phyloP scores from a whole-genome alignment of 2,888 invertebrate species.

The Phaedon cochleariae region DNA sequence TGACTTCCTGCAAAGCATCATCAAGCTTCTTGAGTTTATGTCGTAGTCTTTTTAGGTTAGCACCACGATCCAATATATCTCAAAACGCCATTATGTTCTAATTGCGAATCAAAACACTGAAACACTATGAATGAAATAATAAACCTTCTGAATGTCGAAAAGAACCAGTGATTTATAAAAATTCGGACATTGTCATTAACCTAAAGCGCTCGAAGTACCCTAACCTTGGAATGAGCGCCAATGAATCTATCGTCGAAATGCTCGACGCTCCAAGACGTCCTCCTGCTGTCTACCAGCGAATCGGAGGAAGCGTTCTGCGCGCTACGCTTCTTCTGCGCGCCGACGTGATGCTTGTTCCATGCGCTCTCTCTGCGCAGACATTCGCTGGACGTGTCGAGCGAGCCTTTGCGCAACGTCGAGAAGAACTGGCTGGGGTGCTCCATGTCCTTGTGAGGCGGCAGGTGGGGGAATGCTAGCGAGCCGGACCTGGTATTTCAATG shows the following conservation, averaged over 20 bases:
- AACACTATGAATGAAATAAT: too few species aligned
- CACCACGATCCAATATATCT: too few species aligned
- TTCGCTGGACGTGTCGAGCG: slow-evolving; percentile 52
- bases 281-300: not conserved
- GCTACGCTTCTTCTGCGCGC: not conserved
- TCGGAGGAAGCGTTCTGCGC: not conserved
- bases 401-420: slow-evolving; percentile 70
- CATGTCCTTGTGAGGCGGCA: slow-evolving; percentile 67
- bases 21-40: too few species aligned
- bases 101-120: too few species aligned
- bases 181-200: too few species aligned
- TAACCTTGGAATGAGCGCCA: not conserved
- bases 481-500: slow-evolving; percentile 64
- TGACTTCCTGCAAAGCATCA: too few species aligned
- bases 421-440: slow-evolving; percentile 79
- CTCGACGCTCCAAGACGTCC: not conserved
- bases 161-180: too few species aligned
- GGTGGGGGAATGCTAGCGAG: slow-evolving; percentile 69
- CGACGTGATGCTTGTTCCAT: not conserved
- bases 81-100: too few species aligned
- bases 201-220: too few species aligned
- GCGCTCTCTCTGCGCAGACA: slow-evolving; percentile 48
- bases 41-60: too few species aligned
- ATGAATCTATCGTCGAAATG: not conserved
- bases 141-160: too few species aligned